phyloP scores from a whole-genome alignment of 2,113 vertebrate genomes.

The Todiramphus saurophagus region DNA sequence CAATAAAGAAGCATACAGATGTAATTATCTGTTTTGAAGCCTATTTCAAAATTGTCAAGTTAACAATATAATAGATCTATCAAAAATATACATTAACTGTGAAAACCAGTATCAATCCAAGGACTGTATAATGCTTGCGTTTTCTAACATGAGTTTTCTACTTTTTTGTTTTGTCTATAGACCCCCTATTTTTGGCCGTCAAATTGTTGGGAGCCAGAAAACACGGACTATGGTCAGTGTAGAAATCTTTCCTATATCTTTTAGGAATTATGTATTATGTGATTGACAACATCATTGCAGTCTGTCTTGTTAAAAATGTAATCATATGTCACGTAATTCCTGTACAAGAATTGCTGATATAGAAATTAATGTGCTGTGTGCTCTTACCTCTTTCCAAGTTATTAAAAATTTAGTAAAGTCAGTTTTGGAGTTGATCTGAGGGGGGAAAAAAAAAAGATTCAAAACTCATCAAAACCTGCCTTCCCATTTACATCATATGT shows the following conservation, averaged over 20 bases:
- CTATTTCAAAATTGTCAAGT: neutral
- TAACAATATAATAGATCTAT: neutral
- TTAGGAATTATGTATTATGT: neutral
- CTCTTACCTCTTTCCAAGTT: constrained; percentile 5
- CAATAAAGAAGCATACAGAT: neutral
- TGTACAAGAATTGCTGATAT: constrained; percentile 20
- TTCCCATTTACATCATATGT: neutral
- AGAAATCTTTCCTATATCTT: constrained; percentile 41
- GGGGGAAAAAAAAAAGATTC: neutral
- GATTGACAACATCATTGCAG: neutral
- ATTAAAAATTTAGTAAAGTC: neutral
- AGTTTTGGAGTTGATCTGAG: neutral
- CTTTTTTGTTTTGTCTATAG: constrained; percentile 72
- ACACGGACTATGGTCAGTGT: constrained; percentile 95
- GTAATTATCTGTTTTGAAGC: neutral
- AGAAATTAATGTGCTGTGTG: neutral
- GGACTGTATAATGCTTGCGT: neutral
- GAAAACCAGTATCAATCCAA: neutral
- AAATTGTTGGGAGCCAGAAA: constrained; percentile 98
- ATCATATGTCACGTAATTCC: neutral
- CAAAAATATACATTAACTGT: neutral
- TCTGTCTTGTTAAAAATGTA: constrained; percentile 2
- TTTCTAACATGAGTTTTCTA: constrained; percentile 60
- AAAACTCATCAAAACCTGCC: neutral
- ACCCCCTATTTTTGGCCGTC: constrained; percentile 99